Evolutionary conservation across 1,140 invertebrate genomes (phyloP).

Genomic region (Procambarus clarkii): DNA sequence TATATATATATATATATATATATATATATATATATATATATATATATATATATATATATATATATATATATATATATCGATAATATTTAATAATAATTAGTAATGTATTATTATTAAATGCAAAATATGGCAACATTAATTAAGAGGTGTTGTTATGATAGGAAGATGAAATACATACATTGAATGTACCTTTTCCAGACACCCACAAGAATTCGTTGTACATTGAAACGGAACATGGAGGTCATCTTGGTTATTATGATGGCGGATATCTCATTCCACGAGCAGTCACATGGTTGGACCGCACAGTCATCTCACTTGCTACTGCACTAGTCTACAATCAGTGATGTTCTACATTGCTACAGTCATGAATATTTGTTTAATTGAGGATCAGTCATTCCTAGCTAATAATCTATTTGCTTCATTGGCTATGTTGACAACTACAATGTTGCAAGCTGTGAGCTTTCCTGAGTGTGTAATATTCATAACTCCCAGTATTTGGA

Average conservation of each 20-base stretch:
- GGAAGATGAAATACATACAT: too few relatives aligned
- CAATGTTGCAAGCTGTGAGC: background rate
- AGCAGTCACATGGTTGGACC: slow-evolving; percentile 92
- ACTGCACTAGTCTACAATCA: slow-evolving; percentile 68
- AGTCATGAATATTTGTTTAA: background rate
- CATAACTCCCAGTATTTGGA: background rate
- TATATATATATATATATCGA: too few relatives aligned
- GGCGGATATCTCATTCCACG: slow-evolving; percentile 89
- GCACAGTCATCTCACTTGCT: slow-evolving; percentile 81
- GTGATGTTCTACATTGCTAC: background rate
- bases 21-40: too few relatives aligned
- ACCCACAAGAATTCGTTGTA: slow-evolving; percentile 83
- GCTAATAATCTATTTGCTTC: background rate
- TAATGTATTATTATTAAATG: too few relatives aligned
- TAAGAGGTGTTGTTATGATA: too few relatives aligned
- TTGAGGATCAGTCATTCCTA: background rate
- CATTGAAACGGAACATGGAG: slow-evolving; percentile 90
- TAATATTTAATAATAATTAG: too few relatives aligned
- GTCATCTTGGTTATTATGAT: slow-evolving; percentile 95
- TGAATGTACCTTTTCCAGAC: slow-evolving; percentile 77
- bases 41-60: too few relatives aligned
- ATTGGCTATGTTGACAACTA: background rate
- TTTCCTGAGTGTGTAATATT: background rate
- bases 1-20: too few relatives aligned
- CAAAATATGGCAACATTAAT: too few relatives aligned